These are phyloP conservation scores for Ambastaia sidthimunki DNA, from an alignment of 2,797 vertebrate species.

Conservation along the genomic window DNA sequence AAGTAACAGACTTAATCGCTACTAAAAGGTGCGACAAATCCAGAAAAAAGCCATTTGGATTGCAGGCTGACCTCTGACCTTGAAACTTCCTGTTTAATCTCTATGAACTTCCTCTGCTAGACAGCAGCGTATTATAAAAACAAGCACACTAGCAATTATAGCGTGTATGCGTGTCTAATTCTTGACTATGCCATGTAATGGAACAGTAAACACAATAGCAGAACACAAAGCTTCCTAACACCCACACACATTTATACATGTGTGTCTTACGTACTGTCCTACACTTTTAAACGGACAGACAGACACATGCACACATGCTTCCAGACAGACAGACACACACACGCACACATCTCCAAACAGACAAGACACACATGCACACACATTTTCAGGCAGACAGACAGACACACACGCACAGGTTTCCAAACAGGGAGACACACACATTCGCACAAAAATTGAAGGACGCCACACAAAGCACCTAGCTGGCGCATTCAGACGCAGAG, in stretches of 20 bases:
- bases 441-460: slow-evolving; percentile 50
- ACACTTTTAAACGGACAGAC: too few species aligned
- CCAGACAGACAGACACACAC: too few species aligned
- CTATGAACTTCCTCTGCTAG: slow-evolving; percentile 30
- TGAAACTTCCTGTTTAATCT: slow-evolving; percentile 3
- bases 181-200: slow-evolving; percentile 16
- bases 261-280: too few species aligned
- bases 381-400: too few species aligned
- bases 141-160: slow-evolving; percentile 57
- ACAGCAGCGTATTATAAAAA: slow-evolving; percentile 42
- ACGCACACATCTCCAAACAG: too few species aligned
- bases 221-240: slow-evolving; percentile 10
- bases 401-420: background rate
- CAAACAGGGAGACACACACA: slow-evolving; percentile 44
- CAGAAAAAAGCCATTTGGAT: slow-evolving; percentile 32
- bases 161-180: slow-evolving; percentile 44
- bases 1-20: slow-evolving; percentile 14
- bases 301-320: too few species aligned
- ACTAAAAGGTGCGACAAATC: background rate
- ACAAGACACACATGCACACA: too few species aligned
- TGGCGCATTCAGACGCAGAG: slow-evolving; percentile 32
- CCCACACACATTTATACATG: slow-evolving; percentile 14
- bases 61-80: slow-evolving; percentile 48
- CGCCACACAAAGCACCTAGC: slow-evolving; percentile 55
- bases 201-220: slow-evolving; percentile 21